Percentiles rank a stretch among this genome's conserved stretches.
phyloP scores from a whole-genome alignment of 2,113 vertebrate genomes.

The Erythrolamprus reginae region DNA sequence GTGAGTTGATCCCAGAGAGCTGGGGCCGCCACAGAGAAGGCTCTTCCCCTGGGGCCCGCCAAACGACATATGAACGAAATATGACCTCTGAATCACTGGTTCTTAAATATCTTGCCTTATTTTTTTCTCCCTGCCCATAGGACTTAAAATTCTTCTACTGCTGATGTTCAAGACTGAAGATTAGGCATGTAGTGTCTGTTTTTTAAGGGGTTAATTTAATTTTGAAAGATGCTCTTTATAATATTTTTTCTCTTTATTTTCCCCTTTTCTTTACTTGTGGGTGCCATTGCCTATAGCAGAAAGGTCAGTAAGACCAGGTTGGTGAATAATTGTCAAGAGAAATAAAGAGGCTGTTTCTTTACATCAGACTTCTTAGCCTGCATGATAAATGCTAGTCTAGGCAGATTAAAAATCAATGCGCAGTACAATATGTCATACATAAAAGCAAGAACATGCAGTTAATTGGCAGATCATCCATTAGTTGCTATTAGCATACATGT shows the following conservation, averaged over 20 bases:
- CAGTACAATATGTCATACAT: conserved; percentile 51
- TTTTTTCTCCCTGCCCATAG: neutral
- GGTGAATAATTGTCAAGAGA: conserved; percentile 55
- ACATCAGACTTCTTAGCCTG: conserved; percentile 39
- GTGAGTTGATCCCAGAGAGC: too few species aligned
- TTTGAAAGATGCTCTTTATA: conserved; percentile 3
- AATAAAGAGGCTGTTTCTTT: conserved; percentile 59
- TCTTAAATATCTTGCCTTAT: neutral
- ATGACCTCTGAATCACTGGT: neutral
- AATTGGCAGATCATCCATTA: conserved; percentile 49
- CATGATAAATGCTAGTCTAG: conserved; percentile 54
- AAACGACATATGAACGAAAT: too few species aligned
- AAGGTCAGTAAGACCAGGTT: conserved; percentile 23
- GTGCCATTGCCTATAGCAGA: conserved; percentile 25
- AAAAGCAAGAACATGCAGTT: conserved; percentile 48
- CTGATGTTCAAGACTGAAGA: neutral
- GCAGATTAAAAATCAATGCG: conserved; percentile 64
- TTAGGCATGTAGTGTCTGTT: neutral
- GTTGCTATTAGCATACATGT: conserved; percentile 25
- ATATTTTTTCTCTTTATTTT: neutral
- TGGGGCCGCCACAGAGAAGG: too few species aligned
- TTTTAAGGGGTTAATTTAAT: conserved; percentile 43
- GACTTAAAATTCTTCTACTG: neutral
- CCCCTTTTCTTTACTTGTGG: conserved; percentile 37
- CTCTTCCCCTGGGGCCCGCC: too few species aligned